Evolutionary conservation across 2,888 invertebrate genomes (phyloP), one percentile per base, ranked within the genome.

Genomic region (Dastarcus helophoroides): DNA sequence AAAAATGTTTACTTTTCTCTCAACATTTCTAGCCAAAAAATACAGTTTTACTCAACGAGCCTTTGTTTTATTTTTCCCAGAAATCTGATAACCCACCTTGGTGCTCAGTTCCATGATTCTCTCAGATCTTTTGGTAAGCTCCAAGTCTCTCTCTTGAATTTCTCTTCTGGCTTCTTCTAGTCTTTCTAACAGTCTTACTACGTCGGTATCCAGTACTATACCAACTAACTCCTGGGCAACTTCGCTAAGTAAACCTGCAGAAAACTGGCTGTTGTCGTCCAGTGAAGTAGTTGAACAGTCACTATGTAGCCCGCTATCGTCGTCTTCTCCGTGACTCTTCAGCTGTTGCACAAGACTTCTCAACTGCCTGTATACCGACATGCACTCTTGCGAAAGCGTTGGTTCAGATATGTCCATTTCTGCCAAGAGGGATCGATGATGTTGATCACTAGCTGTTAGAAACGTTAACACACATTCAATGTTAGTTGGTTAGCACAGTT

Each of bases 381-480:
- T 69, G 23, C 77, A 76, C 46, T 79, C 79, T 26, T 67, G 66
- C 43, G 72, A 58, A 23, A 62, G 42, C 3, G 60, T 60, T 3
- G 61, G 61, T 36, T 81, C 81, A 44, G 76, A 76, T 29, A 81
- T 73, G 58, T 90, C 89, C 78, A 93, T 84, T 69, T 93, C 91
- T 42, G 84, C 86, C 54, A 86, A 83, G 35, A 93, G 69, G 12
- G 90, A 89, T 38, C 83, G 61, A 39, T 71, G 68, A 4, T 71
- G 63, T 31, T 27, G n/a, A n/a, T n/a, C n/a, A n/a, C n/a, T n/a
- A n/a, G n/a, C n/a, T n/a, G n/a, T n/a, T n/a, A n/a, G n/a, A n/a
- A n/a, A n/a, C n/a, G 19, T 19, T 19, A 19, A 19, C 7, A 19
- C n/a, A 19, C 6, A n/a, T 19, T 19, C n/a, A 19, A 19, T 19